Evolutionary conservation across 2,797 vertebrate species (phyloP).

Genomic region (Siniperca obscura): DNA sequence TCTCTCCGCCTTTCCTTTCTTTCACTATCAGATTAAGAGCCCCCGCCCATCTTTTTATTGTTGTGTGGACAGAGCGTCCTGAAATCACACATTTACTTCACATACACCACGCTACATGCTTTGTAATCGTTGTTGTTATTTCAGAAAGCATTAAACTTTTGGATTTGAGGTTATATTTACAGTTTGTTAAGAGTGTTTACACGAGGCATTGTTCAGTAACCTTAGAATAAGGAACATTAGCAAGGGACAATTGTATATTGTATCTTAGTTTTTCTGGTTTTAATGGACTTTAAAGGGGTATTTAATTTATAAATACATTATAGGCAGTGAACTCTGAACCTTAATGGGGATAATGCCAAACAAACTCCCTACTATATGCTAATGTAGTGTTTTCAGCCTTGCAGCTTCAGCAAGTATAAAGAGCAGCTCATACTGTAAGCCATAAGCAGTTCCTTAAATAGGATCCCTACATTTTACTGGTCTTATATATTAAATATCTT

Average conservation of each 20-base stretch:
- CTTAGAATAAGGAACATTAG: conserved; percentile 35
- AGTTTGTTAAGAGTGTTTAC: conserved; percentile 19
- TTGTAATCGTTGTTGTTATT: background rate
- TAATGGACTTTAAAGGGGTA: conserved; percentile 62
- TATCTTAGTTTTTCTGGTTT: conserved; percentile 32
- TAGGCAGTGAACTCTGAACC: conserved; percentile 70
- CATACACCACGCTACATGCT: background rate
- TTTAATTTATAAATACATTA: conserved; percentile 61
- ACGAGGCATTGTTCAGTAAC: conserved; percentile 16
- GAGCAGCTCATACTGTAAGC: conserved; percentile 27
- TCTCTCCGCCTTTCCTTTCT: too few relatives aligned
- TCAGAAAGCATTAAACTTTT: background rate
- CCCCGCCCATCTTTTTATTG: too few relatives aligned
- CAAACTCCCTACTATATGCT: conserved; percentile 48
- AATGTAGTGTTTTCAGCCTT: conserved; percentile 54
- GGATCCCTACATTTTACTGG: conserved; percentile 33
- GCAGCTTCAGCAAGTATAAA: conserved; percentile 60
- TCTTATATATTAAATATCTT: conserved; percentile 7
- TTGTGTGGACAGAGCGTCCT: background rate
- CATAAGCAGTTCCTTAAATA: conserved; percentile 27
- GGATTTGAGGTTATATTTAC: background rate
- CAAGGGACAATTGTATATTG: background rate
- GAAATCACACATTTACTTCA: background rate
- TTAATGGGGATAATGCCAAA: conserved; percentile 49
- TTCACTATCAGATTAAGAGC: too few relatives aligned